Evolutionary conservation across 1,140 invertebrate species (phyloP), one percentile per base, ranked within the genome.

Genomic region (Temnothorax nylanderi): DNA sequence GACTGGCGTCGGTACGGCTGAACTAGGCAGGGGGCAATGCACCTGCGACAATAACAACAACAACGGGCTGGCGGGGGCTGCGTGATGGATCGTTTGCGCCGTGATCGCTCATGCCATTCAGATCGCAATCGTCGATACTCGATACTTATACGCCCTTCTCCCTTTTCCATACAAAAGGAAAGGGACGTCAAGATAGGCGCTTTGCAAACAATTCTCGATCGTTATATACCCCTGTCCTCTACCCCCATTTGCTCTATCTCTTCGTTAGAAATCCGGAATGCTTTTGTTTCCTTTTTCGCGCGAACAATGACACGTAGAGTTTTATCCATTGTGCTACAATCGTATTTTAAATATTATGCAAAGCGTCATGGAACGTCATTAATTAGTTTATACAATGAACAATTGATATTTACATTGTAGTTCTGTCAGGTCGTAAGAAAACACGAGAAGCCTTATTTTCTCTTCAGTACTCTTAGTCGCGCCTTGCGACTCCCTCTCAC

Each of bases 41-140:
- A 94, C 94, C 90, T 92, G 90, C 86, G 89, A 93, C 91, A 92
- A 93, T 92, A 93, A 93, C 91, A 93, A 93, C 91, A 91, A 92
- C 65, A 87, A 74, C 84, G 10, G 3, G 13, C 10, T 49, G 60
- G 58, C 47, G 26, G 51, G 67, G 6, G 13, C 1, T 21, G n/a
- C 41, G 10, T n/a, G 90, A 85, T 87, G 65, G 78, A 71, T 62
- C 49, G 82, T 5, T 62, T 13, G 10, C 37, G 13, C n/a, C 21
- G 21, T 3, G 32, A 64, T 65, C 34, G 18, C 37, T 67, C n/a
- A 16, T 47, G 65, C 65, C 37, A 67, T 67, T 67, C 64, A 67
- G 41, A 44, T 8, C 34, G 41, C 69, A 18, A 78, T 58, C 78
- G 58, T 65, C 78, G 58, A 71, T 90, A 90, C 82, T 76, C 88